Evolutionary conservation across 2,113 vertebrate genomes (phyloP).

Genomic region (Perccottus glenii): DNA sequence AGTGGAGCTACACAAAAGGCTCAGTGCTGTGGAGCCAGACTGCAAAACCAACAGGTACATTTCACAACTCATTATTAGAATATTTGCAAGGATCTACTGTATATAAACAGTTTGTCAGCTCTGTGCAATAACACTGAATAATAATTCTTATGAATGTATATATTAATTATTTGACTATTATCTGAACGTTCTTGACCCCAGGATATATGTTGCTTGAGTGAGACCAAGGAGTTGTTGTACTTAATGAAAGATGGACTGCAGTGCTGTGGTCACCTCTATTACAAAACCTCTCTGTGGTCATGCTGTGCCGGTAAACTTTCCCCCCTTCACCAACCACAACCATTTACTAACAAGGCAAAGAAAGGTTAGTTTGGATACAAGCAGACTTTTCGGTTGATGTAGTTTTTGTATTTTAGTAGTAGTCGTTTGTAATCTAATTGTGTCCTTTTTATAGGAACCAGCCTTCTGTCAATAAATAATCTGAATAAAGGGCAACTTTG

Average conservation of each 20-base stretch:
- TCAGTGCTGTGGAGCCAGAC: conserved; percentile 48
- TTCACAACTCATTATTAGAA: neutral
- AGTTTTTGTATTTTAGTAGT: neutral
- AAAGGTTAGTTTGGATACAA: conserved; percentile 6
- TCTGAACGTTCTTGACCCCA: neutral
- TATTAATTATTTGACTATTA: no score
- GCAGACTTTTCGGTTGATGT: neutral
- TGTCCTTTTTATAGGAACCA: conserved; percentile 34
- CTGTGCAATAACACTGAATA: no score
- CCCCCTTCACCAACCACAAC: neutral
- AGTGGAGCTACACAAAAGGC: rapidly evolving
- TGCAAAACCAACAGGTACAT: conserved; percentile 13
- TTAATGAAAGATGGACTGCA: neutral
- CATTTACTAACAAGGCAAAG: rapidly evolving
- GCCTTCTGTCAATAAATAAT: neutral
- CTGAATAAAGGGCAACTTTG: conserved; percentile 12
- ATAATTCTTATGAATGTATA: no score
- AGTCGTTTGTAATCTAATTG: neutral
- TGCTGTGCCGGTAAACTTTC: conserved; percentile 29
- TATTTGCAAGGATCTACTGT: no score
- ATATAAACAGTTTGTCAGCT: no score
- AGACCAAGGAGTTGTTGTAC: conserved; percentile 28
- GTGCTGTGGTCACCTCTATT: conserved; percentile 56
- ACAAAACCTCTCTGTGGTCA: conserved; percentile 47
- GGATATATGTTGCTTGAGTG: conserved; percentile 46